These are phyloP conservation scores for Lepus americanus DNA, from an alignment of 2,113 vertebrate genomes.

Conservation along the genomic window DNA sequence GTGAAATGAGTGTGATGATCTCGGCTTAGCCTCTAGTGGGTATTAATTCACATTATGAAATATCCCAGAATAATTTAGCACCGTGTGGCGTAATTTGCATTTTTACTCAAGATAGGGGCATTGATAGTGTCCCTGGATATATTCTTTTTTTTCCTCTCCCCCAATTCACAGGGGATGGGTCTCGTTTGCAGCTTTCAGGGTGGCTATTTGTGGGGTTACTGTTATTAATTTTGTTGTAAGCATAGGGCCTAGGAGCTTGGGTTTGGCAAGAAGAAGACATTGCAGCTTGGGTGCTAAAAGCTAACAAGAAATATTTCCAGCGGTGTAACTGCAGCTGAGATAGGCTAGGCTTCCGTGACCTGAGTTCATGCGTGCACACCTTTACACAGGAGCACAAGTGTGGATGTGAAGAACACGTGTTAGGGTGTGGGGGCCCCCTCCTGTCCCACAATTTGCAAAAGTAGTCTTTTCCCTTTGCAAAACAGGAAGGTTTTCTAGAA, in stretches of 20 bases:
- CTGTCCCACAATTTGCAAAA: background rate
- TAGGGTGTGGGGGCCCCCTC: background rate
- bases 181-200: constrained; percentile 28
- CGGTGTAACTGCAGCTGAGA: background rate
- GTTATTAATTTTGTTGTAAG: background rate
- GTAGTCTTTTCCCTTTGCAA: constrained; percentile 33
- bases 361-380: background rate
- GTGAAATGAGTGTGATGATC: constrained; percentile 92
- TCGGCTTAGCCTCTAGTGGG: constrained; percentile 88
- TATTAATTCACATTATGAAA: constrained; percentile 90
- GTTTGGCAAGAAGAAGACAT: background rate
- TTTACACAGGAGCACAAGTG: background rate
- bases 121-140: constrained; percentile 67
- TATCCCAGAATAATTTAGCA: constrained; percentile 88
- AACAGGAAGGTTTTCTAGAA: constrained; percentile 69
- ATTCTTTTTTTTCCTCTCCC: background rate
- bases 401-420: background rate
- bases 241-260: constrained; percentile 27
- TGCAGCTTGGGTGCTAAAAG: background rate
- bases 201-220: constrained; percentile 38
- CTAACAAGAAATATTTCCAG: constrained; percentile 18
- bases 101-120: constrained; percentile 84
- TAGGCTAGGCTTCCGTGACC: background rate
- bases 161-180: background rate
- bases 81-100: constrained; percentile 85